Evolutionary conservation across 2,888 invertebrate species (phyloP).

Genomic region (Eubasilissa splendida): DNA sequence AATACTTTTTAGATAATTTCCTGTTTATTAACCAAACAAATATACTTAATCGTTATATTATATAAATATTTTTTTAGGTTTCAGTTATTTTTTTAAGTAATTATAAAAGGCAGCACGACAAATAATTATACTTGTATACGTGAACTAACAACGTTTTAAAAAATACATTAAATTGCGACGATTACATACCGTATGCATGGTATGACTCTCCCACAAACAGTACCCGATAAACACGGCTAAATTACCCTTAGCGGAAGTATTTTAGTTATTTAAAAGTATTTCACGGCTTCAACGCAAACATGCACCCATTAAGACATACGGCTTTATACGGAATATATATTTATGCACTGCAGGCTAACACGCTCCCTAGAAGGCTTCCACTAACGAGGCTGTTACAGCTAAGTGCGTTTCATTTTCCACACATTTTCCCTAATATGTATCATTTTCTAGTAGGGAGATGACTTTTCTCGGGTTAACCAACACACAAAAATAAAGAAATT

Average conservation of each 20-base stretch:
- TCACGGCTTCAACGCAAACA: conserved; percentile 1
- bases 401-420: conserved; percentile 53
- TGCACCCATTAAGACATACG: conserved; percentile 16
- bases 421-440: conserved; percentile 51
- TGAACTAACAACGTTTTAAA: too few species aligned
- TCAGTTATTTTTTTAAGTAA: too few species aligned
- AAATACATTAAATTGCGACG: too few species aligned
- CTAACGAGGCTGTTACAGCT: conserved; percentile 54
- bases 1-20: too few species aligned
- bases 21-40: too few species aligned
- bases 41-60: too few species aligned
- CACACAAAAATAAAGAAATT: conserved; percentile 12
- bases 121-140: too few species aligned
- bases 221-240: too few species aligned
- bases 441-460: conserved; percentile 33
- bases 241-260: not conserved
- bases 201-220: too few species aligned
- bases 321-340: conserved; percentile 9
- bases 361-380: conserved; percentile 15
- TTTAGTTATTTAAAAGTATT: conserved; percentile 19
- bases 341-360: conserved; percentile 1
- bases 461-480: conserved; percentile 16
- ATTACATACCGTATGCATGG: too few species aligned
- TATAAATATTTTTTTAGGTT: too few species aligned
- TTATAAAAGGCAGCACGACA: too few species aligned